These are phyloP conservation scores for Vulpes vulpes DNA, from an alignment of 2,113 vertebrate species.

Conservation along the genomic window DNA sequence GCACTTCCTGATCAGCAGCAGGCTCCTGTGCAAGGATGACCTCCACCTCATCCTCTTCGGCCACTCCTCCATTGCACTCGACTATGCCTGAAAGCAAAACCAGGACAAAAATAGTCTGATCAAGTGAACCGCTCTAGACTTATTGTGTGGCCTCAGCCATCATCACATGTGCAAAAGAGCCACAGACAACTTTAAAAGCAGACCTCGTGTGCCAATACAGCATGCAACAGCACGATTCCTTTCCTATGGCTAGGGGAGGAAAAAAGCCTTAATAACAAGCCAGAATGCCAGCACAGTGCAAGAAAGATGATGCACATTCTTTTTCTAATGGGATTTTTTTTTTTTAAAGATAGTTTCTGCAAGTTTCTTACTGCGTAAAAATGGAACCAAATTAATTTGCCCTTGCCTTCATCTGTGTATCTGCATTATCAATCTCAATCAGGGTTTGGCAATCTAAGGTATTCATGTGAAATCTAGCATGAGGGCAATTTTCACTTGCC, in stretches of 20 bases:
- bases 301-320: not conserved
- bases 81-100: conserved; percentile 85
- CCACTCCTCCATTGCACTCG: conserved; percentile 95
- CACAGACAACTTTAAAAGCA: not conserved
- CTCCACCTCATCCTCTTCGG: conserved; percentile 92
- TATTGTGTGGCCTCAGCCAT: not conserved
- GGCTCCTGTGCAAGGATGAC: conserved; percentile 86
- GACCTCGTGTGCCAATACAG: not conserved
- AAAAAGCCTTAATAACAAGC: not conserved
- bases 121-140: not conserved
- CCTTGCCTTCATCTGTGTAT: not conserved
- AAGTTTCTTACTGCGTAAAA: not conserved
- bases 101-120: conserved; percentile 37
- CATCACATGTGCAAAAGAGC: not conserved
- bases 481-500: not conserved
- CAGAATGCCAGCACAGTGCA: not conserved
- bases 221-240: not conserved
- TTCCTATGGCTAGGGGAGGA: not conserved
- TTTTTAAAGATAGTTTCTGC: not conserved
- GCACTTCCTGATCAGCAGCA: conserved; percentile 96
- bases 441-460: not conserved
- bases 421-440: not conserved
- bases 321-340: not conserved
- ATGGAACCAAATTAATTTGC: not conserved
- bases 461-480: not conserved